Evolutionary conservation across 2,797 vertebrate species (phyloP), one percentile per base, ranked within the genome.

Genomic region (Karalla daura): DNA sequence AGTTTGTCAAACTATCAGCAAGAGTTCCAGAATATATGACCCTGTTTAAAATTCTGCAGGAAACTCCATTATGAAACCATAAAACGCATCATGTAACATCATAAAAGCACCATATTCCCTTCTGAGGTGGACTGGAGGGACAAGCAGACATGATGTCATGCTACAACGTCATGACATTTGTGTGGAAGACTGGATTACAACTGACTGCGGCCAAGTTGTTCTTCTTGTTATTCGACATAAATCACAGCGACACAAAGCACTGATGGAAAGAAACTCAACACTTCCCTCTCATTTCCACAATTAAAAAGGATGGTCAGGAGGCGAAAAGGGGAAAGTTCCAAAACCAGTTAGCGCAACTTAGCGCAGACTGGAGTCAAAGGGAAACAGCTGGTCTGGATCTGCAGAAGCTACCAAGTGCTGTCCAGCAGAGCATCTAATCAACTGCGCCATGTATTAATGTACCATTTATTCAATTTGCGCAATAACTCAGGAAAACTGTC

Each of bases 71-170:
- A 83, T 69, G 32, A 87, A 88, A 68, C 62, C 63, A 81, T 87
- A 79, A 86, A 89, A 89, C 2, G 59, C 73, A 83, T 88, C 63
- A 41, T 86, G 68, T 88, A 87, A 76, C 76, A 76, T 83, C 67
- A 82, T 89, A 78, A 88, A 88, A 88, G 47, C 27, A 50, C 49
- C 45, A 63, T 56, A 80, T 68, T 86, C 64, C 63, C 54, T 6
- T 63, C 63, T 63, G 30, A 78, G 67, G 74, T 66, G 54, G 66
- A 70, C 69, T 55, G 25, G 30, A 68, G 67, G 74, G 77, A 83
- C 76, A 71, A 24, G 70, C 54, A 87, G 81, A 90, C 81, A 78
- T 86, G 73, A 86, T 83, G 83, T 90, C 75, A 88, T 80, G 40
- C 55, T 33, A 45, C 51, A 52, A 63, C 35, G 41, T 74, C 80